Evolutionary conservation across 2,888 invertebrate species (phyloP), one percentile per base, ranked within the genome.

Genomic region (Tetramorium bicarinatum): DNA sequence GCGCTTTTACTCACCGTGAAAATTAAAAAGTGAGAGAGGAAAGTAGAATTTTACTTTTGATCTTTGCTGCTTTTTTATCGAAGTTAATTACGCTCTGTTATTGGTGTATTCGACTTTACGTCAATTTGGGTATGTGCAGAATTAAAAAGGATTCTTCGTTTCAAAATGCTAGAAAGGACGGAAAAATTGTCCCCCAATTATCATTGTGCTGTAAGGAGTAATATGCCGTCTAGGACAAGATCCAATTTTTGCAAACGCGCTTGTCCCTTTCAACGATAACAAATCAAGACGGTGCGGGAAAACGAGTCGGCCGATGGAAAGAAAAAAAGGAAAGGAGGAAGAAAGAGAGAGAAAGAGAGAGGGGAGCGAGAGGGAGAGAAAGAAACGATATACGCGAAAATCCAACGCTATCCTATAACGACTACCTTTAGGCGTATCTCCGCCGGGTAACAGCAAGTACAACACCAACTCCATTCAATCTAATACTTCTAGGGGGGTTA

Each of bases 381-480:
- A 88, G 86, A 85, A 81, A 84, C 80, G 79, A 83, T 84, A 82
- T 86, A 90, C 85, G 79, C 80, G 87, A 88, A 89, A 87, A 90
- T 90, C 90, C 88, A 85, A 76, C 89, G 80, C 87, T 88, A 90
- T 90, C 87, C 89, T 89, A 91, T 91, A 92, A 92, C 90, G 85
- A 91, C 90, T 90, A 91, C 91, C 92, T 91, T 91, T 90, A 91
- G 91, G 91, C 92, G 92, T 92, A 92, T 93, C 91, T 93, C 90
- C 87, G 87, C 89, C 88, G 89, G 87, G 90, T 90, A 93, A 93
- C 92, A 91, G 92, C 92, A 93, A 94, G 92, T 93, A 93, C 93
- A 94, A 94, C 93, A 93, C 91, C 92, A 89, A 93, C 93, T 94
- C 94, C 94, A 94, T 94, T 94, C 94, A 92, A 94, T 94, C 94